These are phyloP conservation scores for Formica selysi DNA, from an alignment of 1,140 invertebrate genomes.

Conservation along the genomic window DNA sequence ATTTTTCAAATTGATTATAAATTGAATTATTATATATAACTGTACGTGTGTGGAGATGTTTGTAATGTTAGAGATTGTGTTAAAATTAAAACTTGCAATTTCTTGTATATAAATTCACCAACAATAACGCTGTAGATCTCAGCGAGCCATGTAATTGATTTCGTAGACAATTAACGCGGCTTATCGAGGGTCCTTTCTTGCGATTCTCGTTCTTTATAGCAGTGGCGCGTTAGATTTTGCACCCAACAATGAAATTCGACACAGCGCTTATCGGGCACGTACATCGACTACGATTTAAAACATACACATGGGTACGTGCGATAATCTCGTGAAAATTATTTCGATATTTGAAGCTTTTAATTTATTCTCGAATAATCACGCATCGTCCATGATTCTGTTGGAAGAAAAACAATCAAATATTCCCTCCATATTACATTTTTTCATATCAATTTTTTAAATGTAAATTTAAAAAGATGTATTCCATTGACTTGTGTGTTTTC, in stretches of 20 bases:
- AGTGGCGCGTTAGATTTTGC: conserved; percentile 16
- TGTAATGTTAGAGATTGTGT: neutral
- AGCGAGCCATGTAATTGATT: neutral
- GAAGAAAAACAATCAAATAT: neutral
- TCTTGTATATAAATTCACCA: neutral
- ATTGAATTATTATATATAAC: neutral
- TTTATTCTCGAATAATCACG: neutral
- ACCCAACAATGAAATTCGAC: conserved; percentile 33
- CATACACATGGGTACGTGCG: neutral
- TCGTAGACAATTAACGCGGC: neutral
- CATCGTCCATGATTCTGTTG: neutral
- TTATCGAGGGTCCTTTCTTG: neutral
- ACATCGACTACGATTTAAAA: conserved; percentile 27
- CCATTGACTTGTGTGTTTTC: neutral
- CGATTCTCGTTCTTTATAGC: neutral
- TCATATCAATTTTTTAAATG: neutral
- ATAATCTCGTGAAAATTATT: conserved; percentile 28
- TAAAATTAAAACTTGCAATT: neutral
- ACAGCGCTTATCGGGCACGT: conserved; percentile 46
- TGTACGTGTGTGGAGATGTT: neutral
- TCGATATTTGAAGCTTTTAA: neutral
- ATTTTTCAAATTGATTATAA: neutral
- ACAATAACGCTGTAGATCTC: neutral
- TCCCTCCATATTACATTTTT: neutral
- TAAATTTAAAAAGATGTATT: conserved; percentile 16